Conservation (phyloP, 1,140 invertebrate species). For the Drosophila setifemur region DNA sequence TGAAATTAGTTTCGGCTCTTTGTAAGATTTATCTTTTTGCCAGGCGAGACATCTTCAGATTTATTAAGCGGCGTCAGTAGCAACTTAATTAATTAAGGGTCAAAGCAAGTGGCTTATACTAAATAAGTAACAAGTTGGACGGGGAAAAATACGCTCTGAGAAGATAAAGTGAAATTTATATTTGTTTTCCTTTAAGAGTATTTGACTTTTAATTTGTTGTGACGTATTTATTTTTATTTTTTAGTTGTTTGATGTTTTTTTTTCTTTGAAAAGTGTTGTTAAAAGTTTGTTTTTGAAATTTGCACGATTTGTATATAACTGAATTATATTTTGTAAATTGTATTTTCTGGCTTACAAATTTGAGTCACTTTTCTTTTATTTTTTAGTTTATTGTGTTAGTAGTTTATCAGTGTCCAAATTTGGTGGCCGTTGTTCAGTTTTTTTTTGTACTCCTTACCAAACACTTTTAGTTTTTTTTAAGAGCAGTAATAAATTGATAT, state of each 20-base stretch:
- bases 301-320: too few relatives aligned
- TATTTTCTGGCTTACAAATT: too few relatives aligned
- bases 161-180: too few relatives aligned
- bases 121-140: conserved; percentile 14
- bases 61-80: conserved; percentile 16
- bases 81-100: conserved; percentile 48
- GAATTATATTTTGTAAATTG: too few relatives aligned
- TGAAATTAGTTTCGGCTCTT: conserved; percentile 45
- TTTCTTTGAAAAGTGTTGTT: background rate
- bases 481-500: background rate
- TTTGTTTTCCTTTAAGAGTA: background rate
- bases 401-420: too few relatives aligned
- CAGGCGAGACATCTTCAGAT: conserved; percentile 33
- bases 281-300: too few relatives aligned
- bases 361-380: too few relatives aligned
- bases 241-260: background rate
- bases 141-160: too few relatives aligned
- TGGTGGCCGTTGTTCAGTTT: too few relatives aligned
- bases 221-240: background rate
- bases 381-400: background rate
- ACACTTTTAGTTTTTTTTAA: background rate
- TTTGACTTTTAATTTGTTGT: conserved; percentile 12
- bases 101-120: conserved; percentile 32
- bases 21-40: conserved; percentile 27
- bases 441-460: background rate